phyloP scores from a whole-genome alignment of 2,113 vertebrate genomes.

The Gnathonemus longibarbis region DNA sequence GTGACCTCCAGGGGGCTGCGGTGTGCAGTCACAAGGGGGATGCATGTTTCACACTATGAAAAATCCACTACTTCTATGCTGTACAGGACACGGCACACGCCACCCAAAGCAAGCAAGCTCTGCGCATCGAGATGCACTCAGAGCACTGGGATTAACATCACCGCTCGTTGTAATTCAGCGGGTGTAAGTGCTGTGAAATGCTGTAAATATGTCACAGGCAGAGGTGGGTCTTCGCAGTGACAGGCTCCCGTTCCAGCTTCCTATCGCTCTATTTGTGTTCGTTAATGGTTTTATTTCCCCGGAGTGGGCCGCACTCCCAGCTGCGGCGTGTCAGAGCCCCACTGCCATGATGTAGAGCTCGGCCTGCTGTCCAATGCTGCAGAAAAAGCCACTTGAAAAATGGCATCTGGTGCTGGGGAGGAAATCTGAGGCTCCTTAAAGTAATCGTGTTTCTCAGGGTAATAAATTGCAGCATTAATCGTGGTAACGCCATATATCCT shows the following conservation, averaged over 20 bases:
- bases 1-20: constrained; percentile 46
- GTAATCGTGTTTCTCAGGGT: constrained; percentile 75
- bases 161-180: neutral
- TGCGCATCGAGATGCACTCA: neutral
- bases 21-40: constrained; percentile 30
- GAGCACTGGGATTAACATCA: neutral
- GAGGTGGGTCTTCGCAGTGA: neutral
- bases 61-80: neutral
- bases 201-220: neutral
- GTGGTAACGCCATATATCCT: constrained; percentile 52
- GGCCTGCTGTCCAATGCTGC: constrained; percentile 76
- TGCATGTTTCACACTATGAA: neutral
- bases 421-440: constrained; percentile 71
- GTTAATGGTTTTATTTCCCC: constrained; percentile 21
- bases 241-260: neutral
- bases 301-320: constrained; percentile 47
- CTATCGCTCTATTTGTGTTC: neutral
- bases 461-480: constrained; percentile 79
- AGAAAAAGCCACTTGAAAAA: constrained; percentile 72
- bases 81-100: neutral
- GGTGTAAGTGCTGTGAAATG: neutral
- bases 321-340: constrained; percentile 57
- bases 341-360: constrained; percentile 76
- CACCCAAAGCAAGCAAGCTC: neutral
- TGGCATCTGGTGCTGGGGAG: constrained; percentile 75